Evolutionary conservation across 2,797 vertebrate genomes (phyloP).

Genomic region (Acomys russatus): DNA sequence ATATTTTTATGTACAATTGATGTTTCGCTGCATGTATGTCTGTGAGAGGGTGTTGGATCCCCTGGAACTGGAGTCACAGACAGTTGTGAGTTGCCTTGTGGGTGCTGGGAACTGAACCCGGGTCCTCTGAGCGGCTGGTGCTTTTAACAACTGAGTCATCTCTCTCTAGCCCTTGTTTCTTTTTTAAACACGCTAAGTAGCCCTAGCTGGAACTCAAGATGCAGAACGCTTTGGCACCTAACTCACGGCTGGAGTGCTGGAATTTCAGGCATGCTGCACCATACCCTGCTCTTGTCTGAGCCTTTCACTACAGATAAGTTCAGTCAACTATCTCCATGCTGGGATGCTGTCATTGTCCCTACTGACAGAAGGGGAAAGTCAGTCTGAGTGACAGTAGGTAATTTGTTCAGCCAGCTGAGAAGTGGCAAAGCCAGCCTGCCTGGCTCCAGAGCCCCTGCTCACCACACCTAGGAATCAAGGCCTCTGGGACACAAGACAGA

Average conservation of each 20-base stretch:
- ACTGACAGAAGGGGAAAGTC: slow-evolving; percentile 2
- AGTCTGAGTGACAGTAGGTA: background rate
- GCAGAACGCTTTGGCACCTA: background rate
- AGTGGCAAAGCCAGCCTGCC: background rate
- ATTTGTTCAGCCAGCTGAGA: background rate
- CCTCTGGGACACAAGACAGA: background rate
- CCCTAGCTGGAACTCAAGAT: background rate
- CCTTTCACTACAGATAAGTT: background rate
- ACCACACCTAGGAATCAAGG: background rate
- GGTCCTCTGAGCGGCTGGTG: background rate
- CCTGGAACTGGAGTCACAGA: background rate
- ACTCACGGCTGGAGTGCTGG: background rate
- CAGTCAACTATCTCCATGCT: background rate
- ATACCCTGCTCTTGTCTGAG: background rate
- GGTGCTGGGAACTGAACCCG: background rate
- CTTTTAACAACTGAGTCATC: background rate
- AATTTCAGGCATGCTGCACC: background rate
- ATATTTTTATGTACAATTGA: background rate
- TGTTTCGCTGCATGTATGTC: background rate
- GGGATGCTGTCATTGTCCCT: background rate
- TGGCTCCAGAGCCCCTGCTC: background rate
- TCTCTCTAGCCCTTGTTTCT: background rate
- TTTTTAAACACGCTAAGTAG: background rate
- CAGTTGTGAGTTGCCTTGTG: background rate
- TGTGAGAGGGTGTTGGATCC: background rate